Base-by-base conservation (phyloP, 2,888 invertebrate genomes). In the Pyrochroa serraticornis region DNA sequence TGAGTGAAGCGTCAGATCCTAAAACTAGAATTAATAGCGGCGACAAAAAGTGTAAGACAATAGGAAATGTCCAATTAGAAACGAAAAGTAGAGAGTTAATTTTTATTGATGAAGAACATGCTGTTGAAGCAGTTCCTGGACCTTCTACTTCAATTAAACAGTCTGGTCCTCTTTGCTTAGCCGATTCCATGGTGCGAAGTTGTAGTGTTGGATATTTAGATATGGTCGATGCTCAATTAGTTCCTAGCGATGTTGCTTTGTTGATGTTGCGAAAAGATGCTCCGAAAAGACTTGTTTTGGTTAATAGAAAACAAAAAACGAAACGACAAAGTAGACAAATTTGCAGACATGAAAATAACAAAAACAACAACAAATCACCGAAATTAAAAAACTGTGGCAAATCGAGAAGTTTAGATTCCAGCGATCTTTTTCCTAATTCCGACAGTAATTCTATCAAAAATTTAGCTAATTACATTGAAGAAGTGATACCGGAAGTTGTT, bases 161-260 rank as follows among this genome's bases (percentile, higher is more conserved):
- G 9, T 50, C 67, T 1, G 56, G 56, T 7, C 30, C 65, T 1
- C 48, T 67, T 0, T 64, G 62, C 49, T 49, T 68, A 14, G 80
- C 84, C 0, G 90, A 90, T 69, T 86, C 89, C 0, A 91, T 92
- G 79, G 89, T 91, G 0, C 82, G 93, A 31, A 93, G 93, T 74
- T 93, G 93, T 76, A 93, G 93, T 77, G 93, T 93, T 1, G 93
- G 94, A 0, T 93, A 92, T 74, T 81, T 95, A 65, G 93, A 94
- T 75, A 83, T 91, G 62, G 91, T 93, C 3, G 92, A 92, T 69
- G 85, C 87, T 1, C 87, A 87, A 69, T 83, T 89, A 66, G 85
- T 90, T 13, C 90, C 90, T 43, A 88, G 88, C 36, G 91, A 90
- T 71, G 88, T 90, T 46, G 87, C 89, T 7, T 72, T 90, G 38